A percentile compares a stretch with the other conserved stretches of the same genome.
Conservation (phyloP, 2,113 vertebrate species). For the Poeciliopsis prolifica region DNA sequence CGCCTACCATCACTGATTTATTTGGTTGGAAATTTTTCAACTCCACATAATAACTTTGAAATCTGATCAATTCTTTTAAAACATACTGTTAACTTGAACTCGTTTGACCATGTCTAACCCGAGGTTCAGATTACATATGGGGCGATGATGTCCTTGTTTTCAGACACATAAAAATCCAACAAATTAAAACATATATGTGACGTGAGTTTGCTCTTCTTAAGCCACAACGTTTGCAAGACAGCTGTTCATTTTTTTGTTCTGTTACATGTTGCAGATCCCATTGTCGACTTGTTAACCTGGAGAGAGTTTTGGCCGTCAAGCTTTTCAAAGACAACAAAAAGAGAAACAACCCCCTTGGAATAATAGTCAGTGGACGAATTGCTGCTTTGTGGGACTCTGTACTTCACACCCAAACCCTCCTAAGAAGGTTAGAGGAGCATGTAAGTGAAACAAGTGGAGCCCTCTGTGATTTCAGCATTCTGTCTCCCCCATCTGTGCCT, state of each 20-base stretch:
- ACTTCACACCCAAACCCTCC: constrained; percentile 53
- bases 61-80: background rate
- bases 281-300: constrained; percentile 23
- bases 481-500: constrained; percentile 72
- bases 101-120: background rate
- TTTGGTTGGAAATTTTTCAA: no score
- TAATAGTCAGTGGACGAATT: constrained; percentile 42
- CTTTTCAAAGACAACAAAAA: constrained; percentile 26
- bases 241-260: constrained; percentile 32
- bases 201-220: background rate
- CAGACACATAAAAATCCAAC: no score
- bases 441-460: constrained; percentile 72
- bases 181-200: no score
- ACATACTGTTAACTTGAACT: background rate
- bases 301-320: constrained; percentile 51
- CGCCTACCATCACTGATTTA: background rate
- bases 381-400: constrained; percentile 47
- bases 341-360: constrained; percentile 24
- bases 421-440: constrained; percentile 71
- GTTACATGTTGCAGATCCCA: constrained; percentile 46
- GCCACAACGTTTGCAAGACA: background rate
- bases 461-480: constrained; percentile 65
- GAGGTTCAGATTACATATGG: background rate
- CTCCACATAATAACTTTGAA: no score
- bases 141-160: no score